Percentiles rank a stretch among this genome's conserved stretches.
Conservation (phyloP, 2,113 vertebrate genomes). For the Zosterops japonicus region DNA sequence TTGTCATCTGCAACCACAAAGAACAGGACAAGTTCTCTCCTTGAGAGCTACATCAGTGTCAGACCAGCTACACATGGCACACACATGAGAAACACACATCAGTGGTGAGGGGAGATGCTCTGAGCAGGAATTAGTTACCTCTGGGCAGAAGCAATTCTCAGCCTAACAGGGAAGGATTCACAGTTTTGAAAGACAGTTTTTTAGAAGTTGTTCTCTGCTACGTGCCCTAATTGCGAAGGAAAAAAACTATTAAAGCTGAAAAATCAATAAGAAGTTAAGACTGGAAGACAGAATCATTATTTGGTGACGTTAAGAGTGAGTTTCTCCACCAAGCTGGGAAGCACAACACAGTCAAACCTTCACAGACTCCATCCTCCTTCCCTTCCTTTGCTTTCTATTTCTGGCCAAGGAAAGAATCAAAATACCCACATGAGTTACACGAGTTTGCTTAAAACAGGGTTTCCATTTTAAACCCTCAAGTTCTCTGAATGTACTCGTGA, state of each 20-base stretch:
- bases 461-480: not conserved
- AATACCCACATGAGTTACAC: not conserved
- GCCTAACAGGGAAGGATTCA: not conserved
- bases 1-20: not conserved
- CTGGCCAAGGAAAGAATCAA: not conserved
- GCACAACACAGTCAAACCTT: not conserved
- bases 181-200: not conserved
- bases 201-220: not conserved
- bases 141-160: not conserved
- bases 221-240: not conserved
- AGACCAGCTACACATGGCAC: not conserved
- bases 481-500: not conserved
- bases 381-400: not conserved
- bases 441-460: not conserved
- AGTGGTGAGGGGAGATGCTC: not conserved
- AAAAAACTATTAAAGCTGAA: not conserved
- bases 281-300: not conserved
- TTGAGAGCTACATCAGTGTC: not conserved
- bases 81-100: not conserved
- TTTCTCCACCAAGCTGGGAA: not conserved
- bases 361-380: not conserved
- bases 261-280: not conserved
- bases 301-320: not conserved
- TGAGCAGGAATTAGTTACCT: not conserved
- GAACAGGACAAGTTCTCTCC: not conserved